Conservation (phyloP, 2,888 invertebrate genomes). For the Hemithea aestivaria region DNA sequence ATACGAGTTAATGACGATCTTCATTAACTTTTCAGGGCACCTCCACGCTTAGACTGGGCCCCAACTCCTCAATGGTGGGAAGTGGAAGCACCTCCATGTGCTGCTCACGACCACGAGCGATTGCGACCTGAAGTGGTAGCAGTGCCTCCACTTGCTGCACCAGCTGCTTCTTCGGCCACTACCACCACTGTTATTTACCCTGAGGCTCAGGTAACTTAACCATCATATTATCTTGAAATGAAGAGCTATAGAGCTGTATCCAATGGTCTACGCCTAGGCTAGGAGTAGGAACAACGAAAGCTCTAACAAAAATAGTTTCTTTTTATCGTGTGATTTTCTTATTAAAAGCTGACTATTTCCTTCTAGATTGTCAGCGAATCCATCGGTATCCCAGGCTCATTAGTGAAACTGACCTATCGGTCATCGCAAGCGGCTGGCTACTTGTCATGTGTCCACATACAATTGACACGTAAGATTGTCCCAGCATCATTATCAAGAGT, state of each 20-base stretch:
- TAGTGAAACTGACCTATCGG: conserved; percentile 95
- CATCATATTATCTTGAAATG: neutral
- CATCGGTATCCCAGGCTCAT: conserved; percentile 95
- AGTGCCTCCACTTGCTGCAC: conserved; percentile 94
- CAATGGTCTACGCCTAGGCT: too few relatives aligned
- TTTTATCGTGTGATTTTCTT: too few relatives aligned
- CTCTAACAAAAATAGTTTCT: too few relatives aligned
- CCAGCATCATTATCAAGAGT: conserved; percentile 91
- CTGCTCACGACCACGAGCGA: conserved; percentile 91
- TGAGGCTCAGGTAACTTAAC: conserved; percentile 87
- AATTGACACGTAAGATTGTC: conserved; percentile 88
- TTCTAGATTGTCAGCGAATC: conserved; percentile 96
- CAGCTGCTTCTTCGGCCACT: conserved; percentile 93
- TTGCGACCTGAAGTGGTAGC: conserved; percentile 92
- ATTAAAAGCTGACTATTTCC: conserved; percentile 6
- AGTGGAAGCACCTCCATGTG: conserved; percentile 81
- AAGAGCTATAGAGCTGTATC: neutral
- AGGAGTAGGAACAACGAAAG: too few relatives aligned
- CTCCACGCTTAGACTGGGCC: conserved; percentile 68
- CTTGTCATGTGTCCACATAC: conserved; percentile 94
- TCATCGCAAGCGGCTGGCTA: conserved; percentile 97
- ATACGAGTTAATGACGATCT: too few relatives aligned
- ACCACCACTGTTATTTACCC: conserved; percentile 92
- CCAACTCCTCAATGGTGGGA: conserved; percentile 77
- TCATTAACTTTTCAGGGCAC: conserved; percentile 43